Evolutionary conservation across 2,888 invertebrate species (phyloP), one percentile per base, ranked within the genome.

Genomic region (Myathropa florea): DNA sequence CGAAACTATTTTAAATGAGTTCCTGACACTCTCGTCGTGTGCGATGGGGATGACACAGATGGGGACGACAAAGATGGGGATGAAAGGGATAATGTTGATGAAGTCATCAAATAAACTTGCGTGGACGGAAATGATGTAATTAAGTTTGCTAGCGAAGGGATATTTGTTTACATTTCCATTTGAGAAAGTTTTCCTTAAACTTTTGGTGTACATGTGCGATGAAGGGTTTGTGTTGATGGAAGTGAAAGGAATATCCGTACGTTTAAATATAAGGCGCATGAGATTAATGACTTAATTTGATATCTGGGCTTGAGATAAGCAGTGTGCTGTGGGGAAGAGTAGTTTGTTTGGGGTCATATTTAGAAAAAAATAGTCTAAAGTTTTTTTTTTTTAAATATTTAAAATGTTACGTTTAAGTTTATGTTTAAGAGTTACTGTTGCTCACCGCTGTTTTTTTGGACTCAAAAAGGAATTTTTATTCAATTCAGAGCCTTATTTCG

Each of bases 1-100:
- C 33, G 67, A 67, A 80, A 73, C 80, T 73, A 67, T 80, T 80
- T 80, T 65, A 79, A 79, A 79, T 72, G 63, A 61, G 21, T 61
- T 39, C 28, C 36, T 18, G 36, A n/a, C 18, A 39, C 39, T 39
- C 14, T 14, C n/a, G 14, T 63, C 33, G 59, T 26, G 28, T 57
- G 0, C 57, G 12, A 21, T 55, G 53, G 12, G 53, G n/a, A 21
- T n/a, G 26, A 18, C 14, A 30, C 4, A n/a, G 61, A 33, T n/a
- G 30, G 46, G 65, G 2, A 1, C 6, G 18, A 18, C 14, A 18
- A 6, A n/a, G 30, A 26, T 60, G 67, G 26, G 28, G 1, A 6
- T 28, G 28, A 14, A 10, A 6, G 33, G 72, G 65, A 73, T 80
- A 67, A 80, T 80, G 60, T 67, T 73, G 60, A 80, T 80, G 80